Evolutionary conservation across 1,140 invertebrate genomes (phyloP), one percentile per base, ranked within the genome.

Genomic region (Aphelenchoides avenae): DNA sequence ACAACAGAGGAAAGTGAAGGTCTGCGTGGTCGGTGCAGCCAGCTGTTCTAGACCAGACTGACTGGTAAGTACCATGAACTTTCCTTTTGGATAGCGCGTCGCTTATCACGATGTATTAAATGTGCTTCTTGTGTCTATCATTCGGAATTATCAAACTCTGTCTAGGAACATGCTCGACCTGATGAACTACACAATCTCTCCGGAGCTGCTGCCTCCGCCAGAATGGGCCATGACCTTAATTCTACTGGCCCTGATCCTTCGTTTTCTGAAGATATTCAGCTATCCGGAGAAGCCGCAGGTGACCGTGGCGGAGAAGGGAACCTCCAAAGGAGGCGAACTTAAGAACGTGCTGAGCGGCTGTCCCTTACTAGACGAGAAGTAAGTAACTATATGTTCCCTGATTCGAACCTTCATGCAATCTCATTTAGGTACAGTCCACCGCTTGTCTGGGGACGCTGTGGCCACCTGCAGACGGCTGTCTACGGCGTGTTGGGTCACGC

Each of bases 381-480:
- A 31, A 67, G 51, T 61, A 1, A 6, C 39, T 27, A 33, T 29
- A 30, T 20, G n/a, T n/a, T n/a, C n/a, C n/a, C n/a, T n/a, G n/a
- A n/a, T n/a, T n/a, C n/a, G 15, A n/a, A 49, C 15, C 15, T 66
- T 47, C 5, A 37, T 44, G 48, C 60, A 56, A 37, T 69, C 70
- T 62, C 53, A 82, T 85, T 37, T 78, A 93, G 89, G 37, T 93
- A 91, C 77, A 81, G 86, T 61, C 89, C 90, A 40, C 88, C 89
- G n/a, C 80, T 87, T 56, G 74, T 93, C 66, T 93, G 89, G 89
- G 90, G 90, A 40, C 89, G 89, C 71, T 91, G 87, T 78, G 90
- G 90, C 4, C 90, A 93, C 79, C 83, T 92, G 1, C 50, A 62
- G 22, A 70, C 58, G 7, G 86, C 91, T 39, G 78, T 91, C 15